A percentile compares a stretch with the other conserved stretches of the same genome.
These are phyloP conservation scores for Spea bombifrons DNA, from an alignment of 2,113 vertebrate genomes.

Conservation along the genomic window DNA sequence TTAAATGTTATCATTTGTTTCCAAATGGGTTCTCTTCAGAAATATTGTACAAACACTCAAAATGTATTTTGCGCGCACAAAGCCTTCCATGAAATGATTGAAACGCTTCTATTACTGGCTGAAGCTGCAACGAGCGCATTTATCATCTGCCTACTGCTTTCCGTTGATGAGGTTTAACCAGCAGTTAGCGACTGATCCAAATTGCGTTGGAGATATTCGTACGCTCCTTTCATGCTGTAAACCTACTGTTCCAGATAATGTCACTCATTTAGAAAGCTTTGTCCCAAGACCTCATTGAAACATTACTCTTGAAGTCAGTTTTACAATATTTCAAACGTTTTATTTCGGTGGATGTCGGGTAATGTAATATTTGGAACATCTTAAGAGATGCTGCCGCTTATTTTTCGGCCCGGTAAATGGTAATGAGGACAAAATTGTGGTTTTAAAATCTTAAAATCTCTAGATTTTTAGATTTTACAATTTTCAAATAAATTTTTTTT, in stretches of 20 bases:
- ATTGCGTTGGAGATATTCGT: not conserved
- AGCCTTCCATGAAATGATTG: not conserved
- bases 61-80: not conserved
- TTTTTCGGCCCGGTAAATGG: too few relatives aligned
- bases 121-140: not conserved
- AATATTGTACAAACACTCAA: not conserved
- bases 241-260: not conserved
- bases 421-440: too few relatives aligned
- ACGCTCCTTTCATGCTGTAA: not conserved
- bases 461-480: too few relatives aligned
- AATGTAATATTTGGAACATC: not conserved
- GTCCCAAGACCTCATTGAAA: not conserved
- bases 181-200: slow-evolving; percentile 1
- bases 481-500: too few relatives aligned
- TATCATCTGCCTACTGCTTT: not conserved
- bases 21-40: not conserved
- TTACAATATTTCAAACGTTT: slow-evolving; percentile 2
- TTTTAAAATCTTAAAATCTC: too few relatives aligned
- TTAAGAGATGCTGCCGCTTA: too few relatives aligned
- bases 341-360: not conserved
- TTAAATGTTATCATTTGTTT: not conserved
- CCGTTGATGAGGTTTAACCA: not conserved
- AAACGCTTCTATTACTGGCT: not conserved
- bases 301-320: not conserved
- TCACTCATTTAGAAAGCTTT: not conserved